Evolutionary conservation across 2,113 vertebrate genomes (phyloP), one percentile per base, ranked within the genome.

Genomic region (Bufo gargarizans): DNA sequence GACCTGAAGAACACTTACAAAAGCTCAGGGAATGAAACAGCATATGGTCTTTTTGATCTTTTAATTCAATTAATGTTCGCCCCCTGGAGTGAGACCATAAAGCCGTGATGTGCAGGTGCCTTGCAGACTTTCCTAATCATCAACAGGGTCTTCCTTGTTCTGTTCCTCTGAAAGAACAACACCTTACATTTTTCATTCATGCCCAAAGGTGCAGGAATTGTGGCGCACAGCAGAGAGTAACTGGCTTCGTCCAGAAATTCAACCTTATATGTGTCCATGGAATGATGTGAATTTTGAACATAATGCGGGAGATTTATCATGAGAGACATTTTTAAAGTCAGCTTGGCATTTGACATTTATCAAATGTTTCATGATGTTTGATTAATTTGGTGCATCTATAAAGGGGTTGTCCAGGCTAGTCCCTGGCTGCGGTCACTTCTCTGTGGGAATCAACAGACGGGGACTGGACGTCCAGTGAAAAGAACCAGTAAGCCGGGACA

Each of bases 1-100:
- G 80, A 65, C 80, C 80, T 82, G 80, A 12, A 82, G 43, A 63
- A 82, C 7, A 47, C 43, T 45, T 61, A 55, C 20, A 3, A 33
- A 20, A 63, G 58, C 8, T 82, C 17, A 20, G 79, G 79, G 58
- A 81, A 45, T 63, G 56, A 63, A 47, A 47, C 13, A 47, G 59
- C 43, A 63, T 49, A 82, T 65, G 80, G 59, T 63, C 22, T 47
- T 63, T 82, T 63, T 22, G 9, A 63, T 63, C 59, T 65, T 19
- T 47, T 65, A 82, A 63, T 19, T 82, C 43, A 63, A 82, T 63
- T 82, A 82, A 82, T 49, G 65, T 49, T 5, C 19, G 74, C 74
- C 49, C 49, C 74, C 33, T 77, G 74, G 49, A 78, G 77, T 78
- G 56, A 55, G 49, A 56, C 77, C 22, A 78, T 78, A 33, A 78